These are phyloP conservation scores for Choloepus hoffmanni DNA, from an alignment of 2,113 vertebrate species.

Conservation along the genomic window DNA sequence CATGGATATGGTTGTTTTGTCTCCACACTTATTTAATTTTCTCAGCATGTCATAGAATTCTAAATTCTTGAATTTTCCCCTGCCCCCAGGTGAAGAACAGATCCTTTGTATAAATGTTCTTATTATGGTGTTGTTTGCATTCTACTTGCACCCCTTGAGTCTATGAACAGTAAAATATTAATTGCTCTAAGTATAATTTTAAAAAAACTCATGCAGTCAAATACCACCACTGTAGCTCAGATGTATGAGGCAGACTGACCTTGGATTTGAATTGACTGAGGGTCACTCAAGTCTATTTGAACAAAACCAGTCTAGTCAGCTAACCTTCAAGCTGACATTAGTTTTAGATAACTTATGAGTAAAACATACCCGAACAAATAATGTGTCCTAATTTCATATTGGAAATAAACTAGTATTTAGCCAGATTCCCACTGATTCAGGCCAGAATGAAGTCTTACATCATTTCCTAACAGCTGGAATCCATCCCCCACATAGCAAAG, in stretches of 20 bases:
- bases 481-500: conserved; percentile 7
- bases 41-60: neutral
- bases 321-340: neutral
- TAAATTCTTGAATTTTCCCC: neutral
- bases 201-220: neutral
- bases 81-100: neutral
- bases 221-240: neutral
- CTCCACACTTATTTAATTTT: neutral
- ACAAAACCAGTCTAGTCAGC: neutral
- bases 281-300: neutral
- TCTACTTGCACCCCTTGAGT: neutral
- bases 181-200: neutral
- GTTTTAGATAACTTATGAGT: neutral
- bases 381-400: neutral
- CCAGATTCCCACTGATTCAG: neutral
- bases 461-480: conserved; percentile 69
- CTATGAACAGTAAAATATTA: neutral
- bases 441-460: conserved; percentile 52
- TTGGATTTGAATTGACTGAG: conserved; percentile 15
- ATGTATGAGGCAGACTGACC: neutral
- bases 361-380: conserved; percentile 42
- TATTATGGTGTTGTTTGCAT: neutral
- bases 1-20: neutral
- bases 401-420: conserved; percentile 7
- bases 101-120: neutral